These are phyloP conservation scores for Hypocryptadius cinnamomeus DNA, from an alignment of 2,113 vertebrate species.

Conservation along the genomic window DNA sequence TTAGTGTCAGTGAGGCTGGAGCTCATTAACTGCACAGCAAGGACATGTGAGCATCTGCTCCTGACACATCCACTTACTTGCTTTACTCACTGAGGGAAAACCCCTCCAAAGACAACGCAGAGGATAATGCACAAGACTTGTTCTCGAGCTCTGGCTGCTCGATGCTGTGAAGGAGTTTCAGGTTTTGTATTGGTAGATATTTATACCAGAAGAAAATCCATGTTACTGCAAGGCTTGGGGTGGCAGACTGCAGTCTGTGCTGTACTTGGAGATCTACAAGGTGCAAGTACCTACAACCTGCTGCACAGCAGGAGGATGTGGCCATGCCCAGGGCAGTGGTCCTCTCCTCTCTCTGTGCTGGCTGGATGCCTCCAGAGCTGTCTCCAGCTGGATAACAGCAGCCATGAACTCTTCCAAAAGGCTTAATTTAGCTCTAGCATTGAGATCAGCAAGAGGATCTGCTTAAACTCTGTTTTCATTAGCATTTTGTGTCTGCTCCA, in stretches of 20 bases:
- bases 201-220: not conserved
- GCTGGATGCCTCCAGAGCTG: not conserved
- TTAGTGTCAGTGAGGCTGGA: not conserved
- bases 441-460: not conserved
- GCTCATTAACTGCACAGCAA: not conserved
- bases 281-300: not conserved
- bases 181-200: not conserved
- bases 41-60: not conserved
- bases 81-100: not conserved
- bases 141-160: not conserved
- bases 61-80: not conserved
- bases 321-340: too few relatives aligned
- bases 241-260: not conserved
- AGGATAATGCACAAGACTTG: not conserved
- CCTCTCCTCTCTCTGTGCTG: not conserved
- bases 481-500: not conserved
- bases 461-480: not conserved
- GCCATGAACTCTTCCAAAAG: not conserved
- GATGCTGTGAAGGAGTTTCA: not conserved
- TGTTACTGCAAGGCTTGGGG: not conserved
- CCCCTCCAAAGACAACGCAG: not conserved
- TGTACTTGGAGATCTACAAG: not conserved
- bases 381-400: not conserved
- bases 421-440: not conserved
- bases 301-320: rapidly evolving